Evolutionary conservation across 2,113 vertebrate species (phyloP), one percentile per base, ranked within the genome.

Genomic region (Epinephelus cyanopodus): DNA sequence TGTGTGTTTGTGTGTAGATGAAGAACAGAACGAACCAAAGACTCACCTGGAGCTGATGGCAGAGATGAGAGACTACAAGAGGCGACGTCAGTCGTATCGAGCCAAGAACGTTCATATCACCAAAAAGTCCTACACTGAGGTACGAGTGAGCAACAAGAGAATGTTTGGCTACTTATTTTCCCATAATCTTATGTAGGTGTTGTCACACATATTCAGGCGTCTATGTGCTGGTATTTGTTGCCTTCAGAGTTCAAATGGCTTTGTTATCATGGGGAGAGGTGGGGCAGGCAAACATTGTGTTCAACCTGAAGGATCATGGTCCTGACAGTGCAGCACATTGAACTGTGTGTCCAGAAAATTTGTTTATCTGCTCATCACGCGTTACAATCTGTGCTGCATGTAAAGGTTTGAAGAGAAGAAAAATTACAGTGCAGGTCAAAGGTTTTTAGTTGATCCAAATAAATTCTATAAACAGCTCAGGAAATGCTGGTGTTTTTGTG

Each of bases 51-150:
- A 99, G 96, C 96, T 99, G 70, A 94, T 99, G 92, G 98, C 98
- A 21, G 98, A 99, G 95, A 99, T 99, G 96, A 96, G 98, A 85
- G 98, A 99, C 90, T 99, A 99, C 92, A 99, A 99, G 94, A 96
- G 98, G 75, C 95, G 98, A 18, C 96, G 98, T 0, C 98, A 99
- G 92, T 99, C 98, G 0, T 99, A 99, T 75, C 95, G 98, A 89
- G 98, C 98, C 54, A 99, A 99, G 93, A 99, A 99, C 23, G 98
- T 99, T 62, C 98, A 99, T 83, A 99, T 99, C 93, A 99, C 98
- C 45, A 99, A 99, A 94, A 99, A 99, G 73, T 98, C 98, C 2
- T 99, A 99, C 89, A 99, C 98, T 0, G 98, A 99, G 96, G 98
- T 97, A 67, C 5, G 11, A 73, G 25, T 4, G 6, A 50, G 25